Evolutionary conservation across 2,113 vertebrate species (phyloP).

Genomic region (Aegithalos caudatus): DNA sequence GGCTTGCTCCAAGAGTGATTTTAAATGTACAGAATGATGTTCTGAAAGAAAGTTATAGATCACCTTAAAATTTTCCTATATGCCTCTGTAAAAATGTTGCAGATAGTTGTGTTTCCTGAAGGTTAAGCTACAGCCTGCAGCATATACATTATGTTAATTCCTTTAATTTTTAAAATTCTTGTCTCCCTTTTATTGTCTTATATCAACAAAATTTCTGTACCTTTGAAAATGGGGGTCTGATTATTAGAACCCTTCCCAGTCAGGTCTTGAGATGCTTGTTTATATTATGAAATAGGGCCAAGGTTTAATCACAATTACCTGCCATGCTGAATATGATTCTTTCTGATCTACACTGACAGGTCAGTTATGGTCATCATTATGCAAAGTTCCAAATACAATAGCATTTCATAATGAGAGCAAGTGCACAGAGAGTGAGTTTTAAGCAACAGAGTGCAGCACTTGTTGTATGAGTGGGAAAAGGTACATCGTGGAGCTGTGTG

Average conservation of each 20-base stretch:
- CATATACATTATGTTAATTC: background rate
- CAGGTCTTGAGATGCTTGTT: background rate
- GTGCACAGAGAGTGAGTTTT: background rate
- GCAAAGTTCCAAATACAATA: background rate
- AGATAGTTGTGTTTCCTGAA: background rate
- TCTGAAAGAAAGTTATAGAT: background rate
- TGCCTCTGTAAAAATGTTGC: background rate
- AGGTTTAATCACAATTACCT: background rate
- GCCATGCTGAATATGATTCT: background rate
- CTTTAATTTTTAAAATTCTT: background rate
- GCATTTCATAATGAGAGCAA: background rate
- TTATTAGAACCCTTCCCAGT: background rate
- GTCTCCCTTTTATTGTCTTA: background rate
- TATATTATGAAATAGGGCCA: background rate
- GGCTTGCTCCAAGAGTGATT: background rate
- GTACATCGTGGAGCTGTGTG: fast-evolving
- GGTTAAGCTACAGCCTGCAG: background rate
- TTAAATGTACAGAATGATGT: background rate
- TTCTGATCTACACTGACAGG: background rate
- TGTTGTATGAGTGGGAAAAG: background rate
- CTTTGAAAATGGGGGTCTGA: background rate
- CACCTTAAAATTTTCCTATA: background rate
- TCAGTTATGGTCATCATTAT: background rate
- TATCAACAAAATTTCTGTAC: background rate
- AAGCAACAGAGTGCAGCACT: background rate